A percentile compares a stretch with the other conserved stretches of the same genome.
phyloP scores from a whole-genome alignment of 37 sponge, comb jelly and placozoan genomes.

The Beroe ovata region DNA sequence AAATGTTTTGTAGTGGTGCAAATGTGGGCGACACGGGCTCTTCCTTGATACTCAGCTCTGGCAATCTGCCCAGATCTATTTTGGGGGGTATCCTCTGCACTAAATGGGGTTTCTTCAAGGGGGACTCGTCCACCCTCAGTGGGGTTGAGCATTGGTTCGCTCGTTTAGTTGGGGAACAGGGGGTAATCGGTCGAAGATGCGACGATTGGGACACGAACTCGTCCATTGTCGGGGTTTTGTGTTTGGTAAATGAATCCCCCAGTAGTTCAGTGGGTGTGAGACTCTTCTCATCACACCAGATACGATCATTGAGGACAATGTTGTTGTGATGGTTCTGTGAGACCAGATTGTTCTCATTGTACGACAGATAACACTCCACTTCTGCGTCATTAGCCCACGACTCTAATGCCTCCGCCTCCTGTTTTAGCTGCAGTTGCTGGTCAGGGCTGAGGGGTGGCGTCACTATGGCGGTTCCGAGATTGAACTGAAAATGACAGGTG shows the following conservation, averaged over 20 bases:
- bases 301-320: slow-evolving; percentile 47
- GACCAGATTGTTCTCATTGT: neutral
- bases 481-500: slow-evolving; percentile 57
- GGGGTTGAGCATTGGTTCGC: neutral
- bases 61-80: neutral
- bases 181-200: slow-evolving; percentile 53
- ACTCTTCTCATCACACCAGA: slow-evolving; percentile 43
- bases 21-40: slow-evolving; percentile 22
- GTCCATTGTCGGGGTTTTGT: slow-evolving; percentile 33
- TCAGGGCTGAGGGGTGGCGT: slow-evolving; percentile 46
- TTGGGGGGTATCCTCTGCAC: neutral
- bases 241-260: neutral
- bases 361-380: slow-evolving; percentile 50
- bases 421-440: slow-evolving; percentile 21
- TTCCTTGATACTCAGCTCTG: slow-evolving; percentile 29
- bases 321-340: neutral
- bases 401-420: slow-evolving; percentile 14
- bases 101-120: slow-evolving; percentile 20
- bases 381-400: slow-evolving; percentile 13
- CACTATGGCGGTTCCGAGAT: neutral
- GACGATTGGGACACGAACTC: neutral
- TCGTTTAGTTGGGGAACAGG: slow-evolving; percentile 3
- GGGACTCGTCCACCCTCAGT: slow-evolving; percentile 41
- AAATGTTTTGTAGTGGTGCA: neutral
- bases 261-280: slow-evolving; percentile 13